Conservation (phyloP, 2,888 invertebrate genomes). For the Melipona beecheii region DNA sequence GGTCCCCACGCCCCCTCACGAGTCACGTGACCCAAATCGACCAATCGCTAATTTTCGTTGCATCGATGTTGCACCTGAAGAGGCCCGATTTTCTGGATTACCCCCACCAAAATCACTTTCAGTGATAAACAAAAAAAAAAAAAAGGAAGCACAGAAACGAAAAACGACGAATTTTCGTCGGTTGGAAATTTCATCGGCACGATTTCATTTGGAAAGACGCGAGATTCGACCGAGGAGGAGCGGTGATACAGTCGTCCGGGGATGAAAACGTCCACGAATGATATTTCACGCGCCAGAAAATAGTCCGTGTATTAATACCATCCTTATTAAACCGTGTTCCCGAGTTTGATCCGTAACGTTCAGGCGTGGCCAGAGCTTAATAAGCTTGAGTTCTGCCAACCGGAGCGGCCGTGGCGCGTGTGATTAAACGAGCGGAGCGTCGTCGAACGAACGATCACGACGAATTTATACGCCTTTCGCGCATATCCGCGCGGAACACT, state of each 20-base stretch:
- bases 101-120: too few relatives aligned
- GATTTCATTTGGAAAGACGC: constrained; percentile 2
- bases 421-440: constrained; percentile 31
- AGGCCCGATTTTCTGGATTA: too few relatives aligned
- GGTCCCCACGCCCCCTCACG: too few relatives aligned
- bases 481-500: background rate
- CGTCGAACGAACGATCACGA: constrained; percentile 24
- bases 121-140: too few relatives aligned
- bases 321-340: constrained; percentile 73
- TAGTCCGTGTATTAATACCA: constrained; percentile 72
- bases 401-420: constrained; percentile 1
- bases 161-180: background rate
- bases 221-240: background rate
- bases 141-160: too few relatives aligned
- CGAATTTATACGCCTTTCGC: constrained; percentile 44
- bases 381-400: constrained; percentile 71
- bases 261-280: background rate
- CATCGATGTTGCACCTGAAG: too few relatives aligned
- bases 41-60: too few relatives aligned
- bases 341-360: constrained; percentile 62
- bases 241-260: constrained; percentile 20
- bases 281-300: constrained; percentile 63
- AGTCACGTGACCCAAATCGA: too few relatives aligned
- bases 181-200: background rate
- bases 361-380: constrained; percentile 73